A percentile compares a stretch with the other conserved stretches of the same genome.
phyloP scores from a whole-genome alignment of 2,113 vertebrate species.

The Atractosteus spatula region DNA sequence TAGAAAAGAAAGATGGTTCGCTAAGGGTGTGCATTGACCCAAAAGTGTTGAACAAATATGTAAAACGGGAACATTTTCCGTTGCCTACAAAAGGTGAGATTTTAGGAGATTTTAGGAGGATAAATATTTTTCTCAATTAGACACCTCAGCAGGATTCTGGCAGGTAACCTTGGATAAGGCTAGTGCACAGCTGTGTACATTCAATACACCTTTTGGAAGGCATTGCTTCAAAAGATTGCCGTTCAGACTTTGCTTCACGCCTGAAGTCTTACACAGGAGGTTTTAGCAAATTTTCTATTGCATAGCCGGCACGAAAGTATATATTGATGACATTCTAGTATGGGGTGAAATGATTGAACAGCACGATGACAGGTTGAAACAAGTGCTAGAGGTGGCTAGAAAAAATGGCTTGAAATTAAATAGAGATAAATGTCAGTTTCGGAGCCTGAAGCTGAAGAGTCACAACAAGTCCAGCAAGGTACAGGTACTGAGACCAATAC shows the following conservation, averaged over 20 bases:
- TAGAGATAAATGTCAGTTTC: neutral
- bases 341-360: neutral
- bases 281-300: neutral
- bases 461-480: too few relatives aligned
- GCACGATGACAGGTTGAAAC: neutral
- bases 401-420: slow-evolving; percentile 13
- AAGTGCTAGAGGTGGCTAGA: neutral
- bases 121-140: neutral
- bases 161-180: slow-evolving; percentile 22
- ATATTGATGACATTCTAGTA: neutral
- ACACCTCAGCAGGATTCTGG: slow-evolving; percentile 29
- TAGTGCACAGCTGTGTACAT: slow-evolving; percentile 16
- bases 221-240: slow-evolving; percentile 22
- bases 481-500: too few relatives aligned
- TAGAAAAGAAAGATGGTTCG: neutral
- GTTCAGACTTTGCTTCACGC: slow-evolving; percentile 1
- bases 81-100: neutral
- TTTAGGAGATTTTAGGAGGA: neutral
- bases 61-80: neutral
- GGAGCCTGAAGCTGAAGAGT: too few relatives aligned
- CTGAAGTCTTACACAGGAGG: too few relatives aligned
- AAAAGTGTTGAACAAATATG: neutral
- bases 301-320: neutral
- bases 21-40: neutral
- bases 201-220: slow-evolving; percentile 21